Percentiles rank a stretch among this genome's conserved stretches.
Evolutionary conservation across 2,797 vertebrate species (phyloP).

Genomic region (Acrocephalus scirpaceus): DNA sequence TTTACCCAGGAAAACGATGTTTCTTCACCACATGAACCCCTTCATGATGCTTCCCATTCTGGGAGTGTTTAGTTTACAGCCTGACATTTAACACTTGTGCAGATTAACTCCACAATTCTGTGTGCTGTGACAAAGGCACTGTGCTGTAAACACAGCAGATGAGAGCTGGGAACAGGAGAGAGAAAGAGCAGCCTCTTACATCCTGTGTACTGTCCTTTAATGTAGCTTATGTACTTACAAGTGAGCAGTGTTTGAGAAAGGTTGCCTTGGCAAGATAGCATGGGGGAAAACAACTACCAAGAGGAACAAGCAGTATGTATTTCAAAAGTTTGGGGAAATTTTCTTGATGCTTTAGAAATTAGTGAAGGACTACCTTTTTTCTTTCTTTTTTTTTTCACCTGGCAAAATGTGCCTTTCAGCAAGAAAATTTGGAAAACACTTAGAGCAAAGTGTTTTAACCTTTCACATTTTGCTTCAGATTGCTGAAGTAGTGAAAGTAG

Average conservation of each 20-base stretch:
- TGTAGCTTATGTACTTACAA: background rate
- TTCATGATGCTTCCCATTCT: background rate
- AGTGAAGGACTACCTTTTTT: background rate
- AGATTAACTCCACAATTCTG: background rate
- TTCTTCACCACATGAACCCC: constrained; percentile 8
- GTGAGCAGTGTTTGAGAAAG: background rate
- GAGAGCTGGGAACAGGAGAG: background rate
- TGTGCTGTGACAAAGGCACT: background rate
- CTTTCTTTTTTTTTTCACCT: background rate
- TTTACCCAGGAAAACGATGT: constrained; percentile 12
- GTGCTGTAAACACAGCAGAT: background rate
- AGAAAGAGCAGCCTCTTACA: background rate
- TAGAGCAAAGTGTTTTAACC: background rate
- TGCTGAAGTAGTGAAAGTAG: background rate
- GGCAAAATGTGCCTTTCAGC: background rate
- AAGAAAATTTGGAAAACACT: background rate
- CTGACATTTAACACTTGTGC: background rate
- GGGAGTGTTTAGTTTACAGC: background rate
- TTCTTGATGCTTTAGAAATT: constrained; percentile 12
- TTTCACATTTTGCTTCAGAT: background rate
- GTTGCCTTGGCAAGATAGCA: constrained; percentile 1
- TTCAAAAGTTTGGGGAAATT: background rate
- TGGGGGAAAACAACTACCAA: background rate
- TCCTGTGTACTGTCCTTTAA: background rate
- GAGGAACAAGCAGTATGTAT: background rate